Evolutionary conservation across 2,888 invertebrate genomes (phyloP), one percentile per base, ranked within the genome.

Genomic region (Geophilus truncorum): DNA sequence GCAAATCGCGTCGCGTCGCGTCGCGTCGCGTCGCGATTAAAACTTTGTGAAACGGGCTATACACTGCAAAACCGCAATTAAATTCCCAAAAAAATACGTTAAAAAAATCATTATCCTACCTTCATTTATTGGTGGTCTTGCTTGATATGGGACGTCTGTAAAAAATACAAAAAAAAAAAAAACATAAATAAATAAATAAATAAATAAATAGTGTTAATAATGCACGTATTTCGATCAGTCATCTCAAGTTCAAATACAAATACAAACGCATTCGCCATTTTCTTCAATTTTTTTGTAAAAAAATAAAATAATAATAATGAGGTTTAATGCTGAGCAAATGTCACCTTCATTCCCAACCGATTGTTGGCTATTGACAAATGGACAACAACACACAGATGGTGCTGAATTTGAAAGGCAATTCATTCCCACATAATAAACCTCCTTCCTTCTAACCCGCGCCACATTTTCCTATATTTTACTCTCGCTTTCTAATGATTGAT

Each of bases 281-380:
- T 45, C 45, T 45, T 45, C 3, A 45, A 45, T 45, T 45, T 45
- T n/a, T 4, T 4, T 28, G 12, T 70, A 28, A 25, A 25, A 25
- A 23, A 25, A 25, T 4, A 28, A 28, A 5, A 25, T 28, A 25
- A 25, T 70, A 70, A 70, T 7, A 25, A 12, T 25, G 7, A 70
- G 70, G 12, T 28, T 70, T 70, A 70, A 70, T 12, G 70, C 25
- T 28, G 7, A 28, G 28, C 70, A 70, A 70, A 28, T 70, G 70
- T 70, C 70, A 70, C 70, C 70, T 70, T 70, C 70, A 70, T 28
- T 10, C 25, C 70, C 4, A 70, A 25, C 9, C 70, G 70, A 70
- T 70, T 28, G 70, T 70, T 70, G 70, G 70, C 70, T 70, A 70
- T 70, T 70, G 70, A 70, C 70, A 70, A 70, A 70, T 70, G 70